Evolutionary conservation across 35 echinoderm and acorn worm genomes (phyloP), one percentile per base, ranked within the genome.

Genomic region (Acanthaster planci): DNA sequence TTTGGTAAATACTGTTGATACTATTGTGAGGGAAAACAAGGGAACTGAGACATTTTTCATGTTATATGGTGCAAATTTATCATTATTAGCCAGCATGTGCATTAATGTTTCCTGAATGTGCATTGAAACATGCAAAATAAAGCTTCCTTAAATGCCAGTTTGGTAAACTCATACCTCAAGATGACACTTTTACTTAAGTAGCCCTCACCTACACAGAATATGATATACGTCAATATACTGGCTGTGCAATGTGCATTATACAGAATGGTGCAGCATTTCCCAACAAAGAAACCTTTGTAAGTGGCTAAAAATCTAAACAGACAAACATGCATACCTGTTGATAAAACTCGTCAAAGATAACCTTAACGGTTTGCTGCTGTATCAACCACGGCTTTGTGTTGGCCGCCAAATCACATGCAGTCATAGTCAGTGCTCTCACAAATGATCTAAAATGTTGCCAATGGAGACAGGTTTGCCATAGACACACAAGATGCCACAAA

Each of bases 341-440:
- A 47, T 94, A 94, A 78, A 99, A 99, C 68, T 99, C 96, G 82
- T 99, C 96, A 92, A 99, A 99, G 88, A 97, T 94, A 40, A 99
- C 96, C 79, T 99, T 99, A 30, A 99, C 96, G 23, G 92, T 94
- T 72, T 99, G 96, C 38, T 99, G 96, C 56, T 94, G 92, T 58
- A 94, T 84, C 22, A 85, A 67, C 96, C 96, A 99, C 15, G 96
- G 96, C 83, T 99, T 99, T 51, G 88, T 94, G 83, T 88, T 93
- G 35, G 96, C 91, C 59, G 96, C 92, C 77, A 99, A 87, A 68
- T 99, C 96, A 84, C 96, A 91, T 19, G 92, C 96, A 22, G 96
- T 99, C 96, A 99, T 99, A 36, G 85, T 84, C 50, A 99, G 78
- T 77, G 88, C 85, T 80, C 81, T 88, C 64, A 99, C 81, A 67